These are phyloP conservation scores for Zophobas atratus DNA, from an alignment of 1,140 invertebrate species.

Conservation along the genomic window DNA sequence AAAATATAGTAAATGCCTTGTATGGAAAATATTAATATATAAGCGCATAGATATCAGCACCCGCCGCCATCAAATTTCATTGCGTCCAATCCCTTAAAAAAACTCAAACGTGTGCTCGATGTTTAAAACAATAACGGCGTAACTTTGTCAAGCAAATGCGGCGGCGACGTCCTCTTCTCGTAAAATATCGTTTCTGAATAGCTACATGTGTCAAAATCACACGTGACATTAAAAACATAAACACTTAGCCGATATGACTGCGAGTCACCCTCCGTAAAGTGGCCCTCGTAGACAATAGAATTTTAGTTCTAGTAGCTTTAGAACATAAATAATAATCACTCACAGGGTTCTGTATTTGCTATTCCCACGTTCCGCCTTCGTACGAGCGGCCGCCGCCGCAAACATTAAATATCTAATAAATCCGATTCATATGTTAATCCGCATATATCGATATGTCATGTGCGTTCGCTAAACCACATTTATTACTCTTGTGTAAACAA, in stretches of 20 bases:
- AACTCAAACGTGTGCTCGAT: not conserved
- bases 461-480: conserved; percentile 61
- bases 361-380: conserved; percentile 65
- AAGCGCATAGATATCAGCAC: conserved; percentile 10
- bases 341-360: conserved; percentile 63
- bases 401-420: conserved; percentile 67
- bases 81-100: conserved; percentile 2
- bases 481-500: conserved; percentile 63
- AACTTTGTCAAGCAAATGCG: conserved; percentile 6
- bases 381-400: conserved; percentile 59
- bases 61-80: conserved; percentile 42
- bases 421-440: conserved; percentile 68
- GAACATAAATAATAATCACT: conserved; percentile 66
- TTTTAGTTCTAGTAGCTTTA: conserved; percentile 53
- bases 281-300: conserved; percentile 56
- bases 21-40: conserved; percentile 51
- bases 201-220: conserved; percentile 64
- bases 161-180: not conserved
- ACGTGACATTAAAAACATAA: conserved; percentile 65
- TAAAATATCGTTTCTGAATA: conserved; percentile 35
- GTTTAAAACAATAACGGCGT: conserved; percentile 12
- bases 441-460: conserved; percentile 61
- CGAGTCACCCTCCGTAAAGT: conserved; percentile 48
- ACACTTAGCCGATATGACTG: conserved; percentile 56
- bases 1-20: conserved; percentile 57